A percentile compares a stretch with the other conserved stretches of the same genome.
Evolutionary conservation across 2,797 vertebrate species (phyloP).

Genomic region (Phrynocephalus guinanensis): DNA sequence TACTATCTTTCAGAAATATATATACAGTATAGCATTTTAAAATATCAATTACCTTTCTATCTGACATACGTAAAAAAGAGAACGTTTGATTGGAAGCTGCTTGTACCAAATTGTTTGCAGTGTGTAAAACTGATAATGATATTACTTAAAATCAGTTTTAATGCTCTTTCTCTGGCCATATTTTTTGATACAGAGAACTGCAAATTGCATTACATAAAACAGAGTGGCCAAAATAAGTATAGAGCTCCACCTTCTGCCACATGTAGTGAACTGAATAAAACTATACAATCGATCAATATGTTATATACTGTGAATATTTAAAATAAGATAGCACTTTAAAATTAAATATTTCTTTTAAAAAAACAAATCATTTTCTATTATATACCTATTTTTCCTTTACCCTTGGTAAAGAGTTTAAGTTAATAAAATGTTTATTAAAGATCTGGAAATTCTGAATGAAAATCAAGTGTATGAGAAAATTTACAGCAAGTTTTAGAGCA

Average conservation of each 20-base stretch:
- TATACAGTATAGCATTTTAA: neutral
- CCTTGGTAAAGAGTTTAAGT: no score
- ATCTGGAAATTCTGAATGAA: neutral
- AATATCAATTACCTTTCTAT: constrained; percentile 4
- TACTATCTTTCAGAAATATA: constrained; percentile 39
- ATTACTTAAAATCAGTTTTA: constrained; percentile 66
- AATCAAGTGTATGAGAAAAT: neutral
- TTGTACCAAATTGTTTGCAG: constrained; percentile 53
- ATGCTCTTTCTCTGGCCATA: constrained; percentile 55
- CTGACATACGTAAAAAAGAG: constrained; percentile 26
- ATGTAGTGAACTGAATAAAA: constrained; percentile 60
- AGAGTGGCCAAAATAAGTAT: constrained; percentile 68
- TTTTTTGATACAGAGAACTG: constrained; percentile 46
- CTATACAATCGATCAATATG: constrained; percentile 19
- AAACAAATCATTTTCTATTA: constrained; percentile 33
- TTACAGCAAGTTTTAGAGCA: neutral
- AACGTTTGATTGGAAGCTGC: constrained; percentile 29
- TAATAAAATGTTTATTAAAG: neutral
- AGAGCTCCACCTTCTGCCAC: constrained; percentile 83
- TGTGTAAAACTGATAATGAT: constrained; percentile 60
- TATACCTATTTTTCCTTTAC: neutral
- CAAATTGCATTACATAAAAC: constrained; percentile 49
- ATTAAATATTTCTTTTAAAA: constrained; percentile 3
- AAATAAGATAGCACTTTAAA: constrained; percentile 46
- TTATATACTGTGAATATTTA: constrained; percentile 20